Conservation (phyloP, 1,140 invertebrate genomes). For the Augochlora pura region DNA sequence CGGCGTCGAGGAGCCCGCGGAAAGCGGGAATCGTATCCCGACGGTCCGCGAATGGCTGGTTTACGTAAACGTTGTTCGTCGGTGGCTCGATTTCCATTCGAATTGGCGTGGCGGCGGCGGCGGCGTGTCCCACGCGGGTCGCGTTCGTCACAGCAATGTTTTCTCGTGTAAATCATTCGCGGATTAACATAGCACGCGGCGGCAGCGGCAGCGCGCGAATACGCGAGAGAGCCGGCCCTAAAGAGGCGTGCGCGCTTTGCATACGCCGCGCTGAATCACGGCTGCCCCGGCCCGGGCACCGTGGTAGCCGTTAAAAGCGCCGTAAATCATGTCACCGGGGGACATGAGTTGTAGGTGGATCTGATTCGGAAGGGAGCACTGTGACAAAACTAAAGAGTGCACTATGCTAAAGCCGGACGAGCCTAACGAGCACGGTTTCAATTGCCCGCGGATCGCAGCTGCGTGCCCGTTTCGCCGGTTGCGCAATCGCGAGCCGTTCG, state of each 20-base stretch:
- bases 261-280: slow-evolving; percentile 32
- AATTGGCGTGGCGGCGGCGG: too few relatives aligned
- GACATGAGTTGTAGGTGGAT: slow-evolving; percentile 50
- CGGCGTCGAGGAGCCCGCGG: too few relatives aligned
- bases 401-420: slow-evolving; percentile 9
- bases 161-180: slow-evolving; percentile 40
- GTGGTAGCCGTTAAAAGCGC: slow-evolving; percentile 50
- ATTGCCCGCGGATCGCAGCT: slow-evolving; percentile 34
- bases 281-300: slow-evolving; percentile 1
- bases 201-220: slow-evolving; percentile 13
- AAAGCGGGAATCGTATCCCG: too few relatives aligned
- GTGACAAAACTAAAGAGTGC: slow-evolving; percentile 44
- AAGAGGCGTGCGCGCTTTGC: slow-evolving; percentile 40
- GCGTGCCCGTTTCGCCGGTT: slow-evolving; percentile 1
- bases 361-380: slow-evolving; percentile 40
- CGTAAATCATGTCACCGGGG: slow-evolving; percentile 43
- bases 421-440: slow-evolving; percentile 32
- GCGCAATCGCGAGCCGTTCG: slow-evolving; percentile 13
- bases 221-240: slow-evolving; percentile 11
- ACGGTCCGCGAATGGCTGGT: too few relatives aligned
- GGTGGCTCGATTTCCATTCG: too few relatives aligned
- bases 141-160: neutral
- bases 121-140: neutral
- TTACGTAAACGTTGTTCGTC: too few relatives aligned
- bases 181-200: slow-evolving; percentile 32